A percentile compares a stretch with the other conserved stretches of the same genome.
These are phyloP conservation scores for Acanthococcus lagerstroemiae DNA, from an alignment of 2,888 invertebrate genomes.

Conservation along the genomic window DNA sequence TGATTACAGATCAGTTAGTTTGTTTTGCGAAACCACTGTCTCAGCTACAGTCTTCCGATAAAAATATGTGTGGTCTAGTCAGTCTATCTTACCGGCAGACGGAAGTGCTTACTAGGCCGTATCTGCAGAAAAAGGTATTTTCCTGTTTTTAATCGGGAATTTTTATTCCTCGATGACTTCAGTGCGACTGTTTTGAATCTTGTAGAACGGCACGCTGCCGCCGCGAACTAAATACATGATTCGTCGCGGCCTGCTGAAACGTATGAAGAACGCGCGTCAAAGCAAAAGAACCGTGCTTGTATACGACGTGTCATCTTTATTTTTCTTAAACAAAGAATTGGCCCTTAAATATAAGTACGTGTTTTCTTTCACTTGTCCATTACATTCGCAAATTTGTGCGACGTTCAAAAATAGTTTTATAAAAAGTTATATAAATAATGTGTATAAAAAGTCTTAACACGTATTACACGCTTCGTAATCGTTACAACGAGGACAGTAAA, in stretches of 20 bases:
- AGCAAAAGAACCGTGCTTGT: constrained; percentile 45
- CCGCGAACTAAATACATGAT: constrained; percentile 19
- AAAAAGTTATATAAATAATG: too few relatives aligned
- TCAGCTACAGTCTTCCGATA: constrained; percentile 9
- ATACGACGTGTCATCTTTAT: constrained; percentile 63
- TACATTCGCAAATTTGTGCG: too few relatives aligned
- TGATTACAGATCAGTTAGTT: constrained; percentile 6
- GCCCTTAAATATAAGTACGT: constrained; percentile 70
- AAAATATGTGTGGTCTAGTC: constrained; percentile 16
- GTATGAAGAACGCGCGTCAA: constrained; percentile 23
- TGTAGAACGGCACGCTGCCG: constrained; percentile 22
- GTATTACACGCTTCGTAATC: too few relatives aligned
- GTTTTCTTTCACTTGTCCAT: neutral
- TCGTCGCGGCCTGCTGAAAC: constrained; percentile 17
- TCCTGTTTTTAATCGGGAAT: neutral
- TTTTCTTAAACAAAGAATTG: constrained; percentile 67
- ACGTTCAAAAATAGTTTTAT: too few relatives aligned
- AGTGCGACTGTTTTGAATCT: neutral
- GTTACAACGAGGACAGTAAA: too few relatives aligned
- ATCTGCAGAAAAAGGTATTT: constrained; percentile 7
- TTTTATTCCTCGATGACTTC: too few relatives aligned
- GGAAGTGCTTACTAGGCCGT: constrained; percentile 7
- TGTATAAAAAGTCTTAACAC: too few relatives aligned
- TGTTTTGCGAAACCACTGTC: constrained; percentile 25
- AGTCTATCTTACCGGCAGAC: constrained; percentile 15